phyloP scores from a whole-genome alignment of 2,113 vertebrate genomes.

The Brachypteracias leptosomus region DNA sequence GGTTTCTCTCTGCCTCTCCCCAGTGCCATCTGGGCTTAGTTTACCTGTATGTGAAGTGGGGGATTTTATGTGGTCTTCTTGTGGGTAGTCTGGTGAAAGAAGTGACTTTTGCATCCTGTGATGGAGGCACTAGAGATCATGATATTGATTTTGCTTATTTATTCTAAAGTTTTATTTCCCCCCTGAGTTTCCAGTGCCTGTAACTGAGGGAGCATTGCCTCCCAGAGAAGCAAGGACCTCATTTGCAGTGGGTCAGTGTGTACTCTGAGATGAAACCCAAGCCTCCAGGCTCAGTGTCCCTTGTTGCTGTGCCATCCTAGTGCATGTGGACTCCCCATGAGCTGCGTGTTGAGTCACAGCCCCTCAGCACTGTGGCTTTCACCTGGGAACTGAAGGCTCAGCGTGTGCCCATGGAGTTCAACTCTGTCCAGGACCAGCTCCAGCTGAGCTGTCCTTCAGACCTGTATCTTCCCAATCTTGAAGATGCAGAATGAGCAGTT shows the following conservation, averaged over 20 bases:
- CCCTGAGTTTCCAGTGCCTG: neutral
- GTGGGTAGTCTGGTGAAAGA: neutral
- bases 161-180: neutral
- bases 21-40: constrained; percentile 16
- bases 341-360: neutral
- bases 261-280: neutral
- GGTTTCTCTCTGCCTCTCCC: neutral
- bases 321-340: rapidly evolving
- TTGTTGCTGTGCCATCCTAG: rapidly evolving
- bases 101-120: neutral
- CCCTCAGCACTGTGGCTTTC: neutral
- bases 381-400: neutral
- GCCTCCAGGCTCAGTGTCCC: neutral
- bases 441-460: neutral
- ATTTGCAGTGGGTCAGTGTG: neutral
- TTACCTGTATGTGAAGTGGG: neutral
- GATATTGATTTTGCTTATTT: neutral
- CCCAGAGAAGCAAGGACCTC: neutral
- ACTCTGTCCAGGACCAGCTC: neutral
- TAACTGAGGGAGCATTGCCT: neutral
- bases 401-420: rapidly evolving
- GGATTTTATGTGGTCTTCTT: constrained; percentile 1
- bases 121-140: neutral
- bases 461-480: neutral
- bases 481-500: neutral